Evolutionary conservation across 92 coral and sea anemone genomes (phyloP).

Genomic region (Phenganax stokvisi): DNA sequence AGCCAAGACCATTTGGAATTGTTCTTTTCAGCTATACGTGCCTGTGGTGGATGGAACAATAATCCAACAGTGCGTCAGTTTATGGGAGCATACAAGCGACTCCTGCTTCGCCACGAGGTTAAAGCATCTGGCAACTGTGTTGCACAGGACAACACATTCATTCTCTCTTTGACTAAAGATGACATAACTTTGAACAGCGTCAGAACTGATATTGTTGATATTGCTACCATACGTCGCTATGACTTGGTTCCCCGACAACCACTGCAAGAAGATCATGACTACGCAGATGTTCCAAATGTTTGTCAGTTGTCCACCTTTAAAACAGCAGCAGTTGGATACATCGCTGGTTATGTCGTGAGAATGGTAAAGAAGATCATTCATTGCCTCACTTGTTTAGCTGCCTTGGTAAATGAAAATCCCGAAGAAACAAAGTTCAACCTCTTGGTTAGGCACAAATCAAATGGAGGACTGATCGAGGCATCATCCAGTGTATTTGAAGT

Average conservation of each 20-base stretch:
- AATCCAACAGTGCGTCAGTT: not conserved
- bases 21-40: too few species aligned
- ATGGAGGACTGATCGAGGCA: not conserved
- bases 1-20: not conserved
- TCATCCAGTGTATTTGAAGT: not conserved
- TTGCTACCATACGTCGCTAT: not conserved
- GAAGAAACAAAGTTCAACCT: not conserved
- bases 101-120: too few species aligned
- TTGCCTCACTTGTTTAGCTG: not conserved
- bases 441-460: not conserved
- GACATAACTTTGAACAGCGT: too few species aligned
- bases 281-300: conserved; percentile 10
- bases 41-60: too few species aligned
- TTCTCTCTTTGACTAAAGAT: too few species aligned
- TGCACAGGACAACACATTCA: too few species aligned
- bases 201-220: not conserved
- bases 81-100: too few species aligned
- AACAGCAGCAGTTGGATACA: conserved; percentile 8
- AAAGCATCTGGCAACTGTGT: too few species aligned
- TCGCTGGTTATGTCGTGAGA: conserved; percentile 13
- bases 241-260: not conserved
- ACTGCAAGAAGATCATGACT: conserved; percentile 15
- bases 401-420: not conserved
- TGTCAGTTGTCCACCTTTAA: not conserved
- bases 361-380: not conserved